Conservation (phyloP, 1,140 invertebrate species). For the Drosophila pandora region DNA sequence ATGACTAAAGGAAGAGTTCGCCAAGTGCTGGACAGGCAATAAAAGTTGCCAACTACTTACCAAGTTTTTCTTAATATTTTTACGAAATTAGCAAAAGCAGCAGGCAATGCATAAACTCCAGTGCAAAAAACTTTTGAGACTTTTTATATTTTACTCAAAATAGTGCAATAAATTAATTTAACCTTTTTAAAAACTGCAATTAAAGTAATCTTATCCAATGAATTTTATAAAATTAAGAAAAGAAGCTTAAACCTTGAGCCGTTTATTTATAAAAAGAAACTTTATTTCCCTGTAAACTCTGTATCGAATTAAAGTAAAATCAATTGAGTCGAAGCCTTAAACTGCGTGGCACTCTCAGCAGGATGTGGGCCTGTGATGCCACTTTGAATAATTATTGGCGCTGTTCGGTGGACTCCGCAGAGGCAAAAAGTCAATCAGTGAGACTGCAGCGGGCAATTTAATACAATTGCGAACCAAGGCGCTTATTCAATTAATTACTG, state of each 20-base stretch:
- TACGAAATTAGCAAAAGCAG: conserved; percentile 17
- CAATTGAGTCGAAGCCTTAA: conserved; percentile 12
- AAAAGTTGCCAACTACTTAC: conserved; percentile 64
- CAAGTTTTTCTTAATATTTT: conserved; percentile 47
- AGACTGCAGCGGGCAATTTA: conserved; percentile 67
- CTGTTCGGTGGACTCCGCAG: background rate
- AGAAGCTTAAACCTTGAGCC: background rate
- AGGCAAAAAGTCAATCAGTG: conserved; percentile 73
- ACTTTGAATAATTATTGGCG: conserved; percentile 59
- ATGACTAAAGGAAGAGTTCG: conserved; percentile 44
- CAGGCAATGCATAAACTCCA: conserved; percentile 27
- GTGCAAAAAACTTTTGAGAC: conserved; percentile 5
- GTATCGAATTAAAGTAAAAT: conserved; percentile 19
- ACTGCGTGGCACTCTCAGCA: conserved; percentile 28
- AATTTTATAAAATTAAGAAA: background rate
- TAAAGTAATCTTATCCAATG: background rate
- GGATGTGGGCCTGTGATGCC: conserved; percentile 18
- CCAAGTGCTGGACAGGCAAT: conserved; percentile 52
- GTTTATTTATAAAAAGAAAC: too few species aligned
- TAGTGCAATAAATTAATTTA: conserved; percentile 2
- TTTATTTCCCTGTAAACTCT: background rate
- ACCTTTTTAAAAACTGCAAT: background rate
- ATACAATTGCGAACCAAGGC: conserved; percentile 74
- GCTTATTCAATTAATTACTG: conserved; percentile 78
- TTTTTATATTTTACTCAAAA: background rate